Percentiles rank a stretch among this genome's conserved stretches.
phyloP scores from a whole-genome alignment of 2,888 invertebrate species.

The Drosophila mercatorum region DNA sequence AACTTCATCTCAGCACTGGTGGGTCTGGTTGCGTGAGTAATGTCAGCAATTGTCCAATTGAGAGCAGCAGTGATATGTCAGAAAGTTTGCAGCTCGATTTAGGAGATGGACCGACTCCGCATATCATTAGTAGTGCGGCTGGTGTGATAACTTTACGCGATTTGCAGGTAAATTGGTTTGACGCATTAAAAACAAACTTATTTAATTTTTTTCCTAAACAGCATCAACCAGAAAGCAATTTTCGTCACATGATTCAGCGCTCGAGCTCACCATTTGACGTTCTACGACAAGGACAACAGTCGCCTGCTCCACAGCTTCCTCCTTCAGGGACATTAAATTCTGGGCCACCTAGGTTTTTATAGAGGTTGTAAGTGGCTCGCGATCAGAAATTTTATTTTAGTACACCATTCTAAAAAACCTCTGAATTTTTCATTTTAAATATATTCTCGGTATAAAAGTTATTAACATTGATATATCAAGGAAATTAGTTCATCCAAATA shows the following conservation, averaged over 20 bases:
- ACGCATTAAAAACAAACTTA: not conserved
- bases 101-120: slow-evolving; percentile 92
- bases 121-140: slow-evolving; percentile 78
- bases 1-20: slow-evolving; percentile 86
- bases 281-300: slow-evolving; percentile 82
- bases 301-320: slow-evolving; percentile 80
- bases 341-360: slow-evolving; percentile 85
- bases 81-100: slow-evolving; percentile 89
- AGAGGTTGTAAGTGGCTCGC: slow-evolving; percentile 84
- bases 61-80: slow-evolving; percentile 80
- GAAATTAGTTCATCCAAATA: slow-evolving; percentile 54
- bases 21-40: slow-evolving; percentile 38
- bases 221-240: slow-evolving; percentile 84
- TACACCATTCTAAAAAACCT: slow-evolving; percentile 83
- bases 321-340: slow-evolving; percentile 84
- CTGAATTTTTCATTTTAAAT: not conserved
- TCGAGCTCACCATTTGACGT: slow-evolving; percentile 84
- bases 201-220: slow-evolving; percentile 35
- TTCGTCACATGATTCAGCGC: slow-evolving; percentile 84
- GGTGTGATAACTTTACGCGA: slow-evolving; percentile 82
- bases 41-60: slow-evolving; percentile 38
- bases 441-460: slow-evolving; percentile 6
- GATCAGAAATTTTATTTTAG: slow-evolving; percentile 84
- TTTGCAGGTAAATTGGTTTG: slow-evolving; percentile 77
- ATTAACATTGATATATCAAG: slow-evolving; percentile 25